Conservation (phyloP, 2,797 vertebrate species). For the Xyrichtys novacula region DNA sequence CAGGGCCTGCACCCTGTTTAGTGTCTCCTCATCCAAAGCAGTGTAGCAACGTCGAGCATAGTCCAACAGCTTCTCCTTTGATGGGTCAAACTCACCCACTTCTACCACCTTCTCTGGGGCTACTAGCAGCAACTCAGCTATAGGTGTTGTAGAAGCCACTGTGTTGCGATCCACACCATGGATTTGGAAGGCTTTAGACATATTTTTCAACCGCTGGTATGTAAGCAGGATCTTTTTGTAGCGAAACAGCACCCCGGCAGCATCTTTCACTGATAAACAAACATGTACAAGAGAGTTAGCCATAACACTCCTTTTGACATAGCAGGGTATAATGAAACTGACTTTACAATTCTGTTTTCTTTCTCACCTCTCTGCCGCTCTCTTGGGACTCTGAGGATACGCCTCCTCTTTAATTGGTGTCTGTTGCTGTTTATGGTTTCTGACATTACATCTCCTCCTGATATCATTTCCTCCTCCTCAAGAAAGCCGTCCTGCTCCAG, state of each 20-base stretch:
- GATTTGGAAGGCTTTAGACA: conserved; percentile 94
- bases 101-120: conserved; percentile 92
- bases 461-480: conserved; percentile 84
- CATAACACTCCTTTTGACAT: background rate
- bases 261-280: conserved; percentile 88
- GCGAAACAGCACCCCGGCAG: conserved; percentile 92
- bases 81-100: conserved; percentile 92
- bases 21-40: conserved; percentile 91
- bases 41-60: conserved; percentile 93
- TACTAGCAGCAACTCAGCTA: conserved; percentile 93
- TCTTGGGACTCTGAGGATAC: conserved; percentile 84
- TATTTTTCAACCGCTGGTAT: conserved; percentile 93
- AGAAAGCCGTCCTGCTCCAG: conserved; percentile 83
- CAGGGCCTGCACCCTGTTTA: conserved; percentile 91
- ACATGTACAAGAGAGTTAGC: background rate
- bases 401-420: conserved; percentile 81
- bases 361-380: conserved; percentile 90
- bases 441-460: conserved; percentile 80
- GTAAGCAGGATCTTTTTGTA: conserved; percentile 95
- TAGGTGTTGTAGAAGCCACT: conserved; percentile 92
- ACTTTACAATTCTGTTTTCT: background rate
- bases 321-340: background rate
- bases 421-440: conserved; percentile 77
- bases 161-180: conserved; percentile 94
- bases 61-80: conserved; percentile 93